Conservation (phyloP, 2,888 invertebrate species). For the Plebejus melissa region DNA sequence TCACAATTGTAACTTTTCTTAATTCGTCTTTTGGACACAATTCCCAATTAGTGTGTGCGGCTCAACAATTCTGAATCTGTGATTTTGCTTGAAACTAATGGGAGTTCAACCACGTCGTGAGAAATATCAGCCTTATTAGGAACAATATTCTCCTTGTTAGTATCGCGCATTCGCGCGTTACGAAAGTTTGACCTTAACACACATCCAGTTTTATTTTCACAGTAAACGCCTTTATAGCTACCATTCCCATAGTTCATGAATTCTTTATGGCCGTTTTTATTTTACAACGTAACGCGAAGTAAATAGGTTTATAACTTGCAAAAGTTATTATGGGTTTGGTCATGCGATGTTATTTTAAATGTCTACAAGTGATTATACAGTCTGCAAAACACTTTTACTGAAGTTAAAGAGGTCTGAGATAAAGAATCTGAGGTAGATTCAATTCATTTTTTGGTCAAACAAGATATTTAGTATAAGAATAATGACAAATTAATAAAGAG, state of each 20-base stretch:
- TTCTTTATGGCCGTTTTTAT: constrained; percentile 16
- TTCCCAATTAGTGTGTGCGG: neutral
- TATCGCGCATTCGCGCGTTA: neutral
- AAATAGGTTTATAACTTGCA: constrained; percentile 15
- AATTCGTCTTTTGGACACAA: neutral
- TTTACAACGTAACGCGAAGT: constrained; percentile 9
- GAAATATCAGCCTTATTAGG: neutral
- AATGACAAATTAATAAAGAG: constrained; percentile 9
- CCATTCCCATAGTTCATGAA: constrained; percentile 13
- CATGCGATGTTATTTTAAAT: neutral
- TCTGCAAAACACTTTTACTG: neutral
- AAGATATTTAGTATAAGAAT: neutral
- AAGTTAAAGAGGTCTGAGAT: neutral
- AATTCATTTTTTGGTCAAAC: neutral
- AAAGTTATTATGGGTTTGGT: constrained; percentile 12
- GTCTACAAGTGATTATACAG: neutral
- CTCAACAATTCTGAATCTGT: neutral
- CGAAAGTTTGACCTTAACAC: constrained; percentile 16
- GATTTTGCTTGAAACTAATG: neutral
- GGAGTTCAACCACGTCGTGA: neutral
- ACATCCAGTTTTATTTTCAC: neutral
- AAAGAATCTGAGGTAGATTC: neutral
- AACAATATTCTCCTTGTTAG: neutral
- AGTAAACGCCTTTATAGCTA: constrained; percentile 8
- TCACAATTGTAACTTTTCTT: neutral